These are phyloP conservation scores for Rhineura floridana DNA, from an alignment of 2,113 vertebrate species.

Conservation along the genomic window DNA sequence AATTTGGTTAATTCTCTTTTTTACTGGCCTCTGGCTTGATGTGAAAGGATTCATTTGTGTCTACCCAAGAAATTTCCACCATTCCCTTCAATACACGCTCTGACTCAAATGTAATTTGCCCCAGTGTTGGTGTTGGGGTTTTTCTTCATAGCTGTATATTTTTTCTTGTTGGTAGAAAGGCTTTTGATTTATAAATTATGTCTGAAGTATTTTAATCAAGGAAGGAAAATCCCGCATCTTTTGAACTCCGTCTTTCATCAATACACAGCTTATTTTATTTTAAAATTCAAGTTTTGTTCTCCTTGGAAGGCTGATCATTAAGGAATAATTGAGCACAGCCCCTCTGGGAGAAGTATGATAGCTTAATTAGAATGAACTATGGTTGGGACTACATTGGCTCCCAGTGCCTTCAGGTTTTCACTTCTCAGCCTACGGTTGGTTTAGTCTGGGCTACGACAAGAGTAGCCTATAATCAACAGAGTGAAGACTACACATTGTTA, in stretches of 20 bases:
- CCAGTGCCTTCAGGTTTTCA: background rate
- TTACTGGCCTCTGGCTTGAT: background rate
- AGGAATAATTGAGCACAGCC: background rate
- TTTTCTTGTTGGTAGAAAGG: background rate
- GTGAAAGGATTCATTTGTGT: background rate
- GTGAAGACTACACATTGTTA: background rate
- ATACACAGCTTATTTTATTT: background rate
- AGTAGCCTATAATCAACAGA: background rate
- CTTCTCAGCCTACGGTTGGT: background rate
- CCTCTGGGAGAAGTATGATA: background rate
- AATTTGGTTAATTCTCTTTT: background rate
- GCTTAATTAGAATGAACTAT: slow-evolving; percentile 20
- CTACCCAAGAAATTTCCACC: background rate
- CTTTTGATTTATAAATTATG: background rate
- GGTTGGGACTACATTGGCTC: background rate
- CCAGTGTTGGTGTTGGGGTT: no score
- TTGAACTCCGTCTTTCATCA: background rate
- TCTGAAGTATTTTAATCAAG: background rate
- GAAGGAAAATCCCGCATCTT: background rate
- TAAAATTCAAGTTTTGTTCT: background rate
- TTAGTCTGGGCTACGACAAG: background rate
- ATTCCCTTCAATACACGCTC: background rate
- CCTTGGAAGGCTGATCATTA: slow-evolving; percentile 1
- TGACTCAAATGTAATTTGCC: background rate
- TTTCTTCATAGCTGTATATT: background rate